phyloP scores from a whole-genome alignment of 2,888 invertebrate species.

The Cistogaster globosa region DNA sequence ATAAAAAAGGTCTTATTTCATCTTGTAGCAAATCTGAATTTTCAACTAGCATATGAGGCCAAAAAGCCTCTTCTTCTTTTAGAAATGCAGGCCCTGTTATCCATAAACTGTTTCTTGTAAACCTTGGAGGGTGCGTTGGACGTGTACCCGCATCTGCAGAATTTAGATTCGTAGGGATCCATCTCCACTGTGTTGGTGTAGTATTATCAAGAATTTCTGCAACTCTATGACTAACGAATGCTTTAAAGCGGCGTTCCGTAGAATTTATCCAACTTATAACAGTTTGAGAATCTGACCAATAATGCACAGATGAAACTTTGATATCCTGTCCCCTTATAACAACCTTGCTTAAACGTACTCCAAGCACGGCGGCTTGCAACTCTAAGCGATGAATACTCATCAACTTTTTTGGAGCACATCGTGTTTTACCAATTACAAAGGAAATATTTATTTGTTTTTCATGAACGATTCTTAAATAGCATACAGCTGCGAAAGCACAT shows the following conservation, averaged over 20 bases:
- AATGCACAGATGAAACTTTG: constrained; percentile 9
- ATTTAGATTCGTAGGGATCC: too few species aligned
- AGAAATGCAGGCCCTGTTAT: constrained; percentile 40
- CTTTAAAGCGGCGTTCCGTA: too few species aligned
- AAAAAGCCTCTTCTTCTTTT: constrained; percentile 1
- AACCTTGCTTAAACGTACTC: neutral
- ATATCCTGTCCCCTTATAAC: constrained; percentile 21
- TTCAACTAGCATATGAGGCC: constrained; percentile 10
- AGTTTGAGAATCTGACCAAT: constrained; percentile 54
- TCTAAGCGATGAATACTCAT: constrained; percentile 26
- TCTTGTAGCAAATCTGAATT: neutral
- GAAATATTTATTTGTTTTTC: neutral
- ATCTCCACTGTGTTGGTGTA: too few species aligned
- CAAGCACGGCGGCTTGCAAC: constrained; percentile 33
- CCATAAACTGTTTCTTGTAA: constrained; percentile 7
- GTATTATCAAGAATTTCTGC: too few species aligned
- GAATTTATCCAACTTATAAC: constrained; percentile 72
- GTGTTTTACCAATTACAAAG: constrained; percentile 16
- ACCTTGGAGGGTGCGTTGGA: too few species aligned
- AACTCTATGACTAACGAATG: too few species aligned
- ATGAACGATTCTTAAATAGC: neutral
- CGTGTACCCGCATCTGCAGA: too few species aligned
- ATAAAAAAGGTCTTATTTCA: constrained; percentile 8
- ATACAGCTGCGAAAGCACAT: constrained; percentile 18
- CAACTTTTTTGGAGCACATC: constrained; percentile 16